Evolutionary conservation across 2,888 invertebrate species (phyloP), one percentile per base, ranked within the genome.

Genomic region (Melieria crassipennis): DNA sequence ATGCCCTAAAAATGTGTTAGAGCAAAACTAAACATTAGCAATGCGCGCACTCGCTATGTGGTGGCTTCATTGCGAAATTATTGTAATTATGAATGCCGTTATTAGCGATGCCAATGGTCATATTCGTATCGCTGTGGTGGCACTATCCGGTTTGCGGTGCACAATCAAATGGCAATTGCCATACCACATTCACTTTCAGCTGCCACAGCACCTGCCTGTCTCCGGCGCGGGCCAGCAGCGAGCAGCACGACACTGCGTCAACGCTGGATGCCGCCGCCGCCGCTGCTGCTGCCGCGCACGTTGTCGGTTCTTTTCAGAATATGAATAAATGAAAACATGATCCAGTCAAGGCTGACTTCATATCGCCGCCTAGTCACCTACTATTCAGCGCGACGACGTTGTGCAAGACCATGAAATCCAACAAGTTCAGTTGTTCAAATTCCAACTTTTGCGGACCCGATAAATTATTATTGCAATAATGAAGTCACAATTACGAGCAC

Each of bases 1-100:
- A 74, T 66, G 48, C 75, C 76, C 81, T 81, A 74, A 1, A 76
- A 78, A 56, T 30, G 30, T 30, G 30, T 30, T 30, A 30, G 3
- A 30, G n/a, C 30, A 30, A 30, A 30, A 30, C 30, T 30, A 30
- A 30, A 30, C 1, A 30, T 30, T 30, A 30, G 30, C 30, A 30
- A 30, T 30, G 30, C 30, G 30, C 30, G 30, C 3, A 30, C 1
- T 30, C 30, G 30, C 30, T 30, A 3, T 30, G 30, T 30, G 30
- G 3, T 30, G 30, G 30, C 30, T 30, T 30, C 30, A 30, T 30
- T 30, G 30, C 30, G 30, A 30, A 30, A 30, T 30, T 30, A 30
- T 30, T 30, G 30, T 30, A 30, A 30, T 30, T 30, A 30, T 30
- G 30, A 30, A 30, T 30, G 30, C 30, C 30, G 30, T 30, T 30